Base-by-base conservation (phyloP, 2,113 vertebrate genomes). In the Oryzias javanicus region DNA sequence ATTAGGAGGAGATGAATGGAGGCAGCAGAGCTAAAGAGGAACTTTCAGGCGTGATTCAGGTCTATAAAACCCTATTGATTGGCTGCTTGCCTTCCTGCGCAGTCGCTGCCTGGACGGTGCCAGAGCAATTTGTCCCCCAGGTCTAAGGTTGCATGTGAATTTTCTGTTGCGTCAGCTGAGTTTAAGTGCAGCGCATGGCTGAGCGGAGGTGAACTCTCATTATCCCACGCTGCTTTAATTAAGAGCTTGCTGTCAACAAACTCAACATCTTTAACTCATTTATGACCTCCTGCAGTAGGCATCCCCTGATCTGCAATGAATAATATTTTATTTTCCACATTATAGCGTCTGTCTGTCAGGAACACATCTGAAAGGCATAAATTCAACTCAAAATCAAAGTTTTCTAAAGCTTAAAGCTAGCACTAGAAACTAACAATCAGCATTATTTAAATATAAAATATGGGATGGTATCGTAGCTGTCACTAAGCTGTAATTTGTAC, bases 141-240 rank as follows among this genome's bases (percentile, higher is more conserved):
- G 72, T 84, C 83, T 80, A 60, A 79, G 75, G 81, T 83, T 86
- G 79, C 67, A 63, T 79, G 77, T 69, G 80, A 74, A 74, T 81
- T 81, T 90, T 89, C 78, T 90, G 87, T 84, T 41, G 83, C 66
- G 87, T 89, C 87, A 91, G 89, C 90, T 67, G 57, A 69, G 82
- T 78, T 65, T 79, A 79, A 52, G 67, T 73, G 76, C 82, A 72
- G 79, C 48, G 73, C 75, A 78, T 66, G 81, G 80, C 60, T 65
- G 56, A 82, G 74, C 73, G 56, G 83, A 87, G 77, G 69, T 74
- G 66, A 84, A 87, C 72, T 72, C 76, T 86, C 75, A 82, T 86
- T 80, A 75, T 81, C 71, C 64, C 76, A 62, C 74, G 49, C 53
- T 66, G 81, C 77, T 78, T 85, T 89, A 78, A 86, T 88, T 85